Percentiles rank a stretch among this genome's conserved stretches.
Conservation (phyloP, 2,113 vertebrate genomes). For the Bathybates hornii region DNA sequence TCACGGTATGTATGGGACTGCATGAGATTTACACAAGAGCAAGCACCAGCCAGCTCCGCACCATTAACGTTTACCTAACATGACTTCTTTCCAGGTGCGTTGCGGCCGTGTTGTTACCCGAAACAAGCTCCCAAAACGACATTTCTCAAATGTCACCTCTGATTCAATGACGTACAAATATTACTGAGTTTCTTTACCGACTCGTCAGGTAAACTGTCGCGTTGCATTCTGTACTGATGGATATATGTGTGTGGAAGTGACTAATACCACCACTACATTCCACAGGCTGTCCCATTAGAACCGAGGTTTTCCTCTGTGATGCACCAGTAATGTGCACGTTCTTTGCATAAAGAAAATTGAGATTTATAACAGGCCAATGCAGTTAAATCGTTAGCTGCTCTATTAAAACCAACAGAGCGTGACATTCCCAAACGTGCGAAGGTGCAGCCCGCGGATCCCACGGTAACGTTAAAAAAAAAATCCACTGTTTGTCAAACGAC, state of each 20-base stretch:
- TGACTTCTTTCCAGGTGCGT: neutral
- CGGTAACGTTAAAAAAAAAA: constrained; percentile 6
- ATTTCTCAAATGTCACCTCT: neutral
- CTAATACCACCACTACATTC: constrained; percentile 9
- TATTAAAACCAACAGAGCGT: constrained; percentile 9
- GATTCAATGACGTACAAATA: fast-evolving
- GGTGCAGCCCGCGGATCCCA: constrained; percentile 21
- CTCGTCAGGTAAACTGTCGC: neutral
- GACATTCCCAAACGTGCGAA: constrained; percentile 46
- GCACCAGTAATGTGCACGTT: neutral
- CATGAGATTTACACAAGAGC: neutral
- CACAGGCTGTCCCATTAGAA: constrained; percentile 1
- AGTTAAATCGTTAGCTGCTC: neutral
- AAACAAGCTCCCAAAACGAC: neutral
- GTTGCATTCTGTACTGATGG: neutral
- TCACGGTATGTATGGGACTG: neutral
- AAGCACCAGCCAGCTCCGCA: neutral
- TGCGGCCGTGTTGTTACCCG: neutral
- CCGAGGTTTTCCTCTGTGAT: neutral
- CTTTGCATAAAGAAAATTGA: neutral
- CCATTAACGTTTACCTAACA: neutral
- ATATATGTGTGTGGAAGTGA: neutral
- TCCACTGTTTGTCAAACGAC: neutral
- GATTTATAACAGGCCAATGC: neutral
- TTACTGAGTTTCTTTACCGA: fast-evolving